Percentiles rank a stretch among this genome's conserved stretches.
These are phyloP conservation scores for Piscicola geometra DNA, from an alignment of 2,888 invertebrate species.

Conservation along the genomic window DNA sequence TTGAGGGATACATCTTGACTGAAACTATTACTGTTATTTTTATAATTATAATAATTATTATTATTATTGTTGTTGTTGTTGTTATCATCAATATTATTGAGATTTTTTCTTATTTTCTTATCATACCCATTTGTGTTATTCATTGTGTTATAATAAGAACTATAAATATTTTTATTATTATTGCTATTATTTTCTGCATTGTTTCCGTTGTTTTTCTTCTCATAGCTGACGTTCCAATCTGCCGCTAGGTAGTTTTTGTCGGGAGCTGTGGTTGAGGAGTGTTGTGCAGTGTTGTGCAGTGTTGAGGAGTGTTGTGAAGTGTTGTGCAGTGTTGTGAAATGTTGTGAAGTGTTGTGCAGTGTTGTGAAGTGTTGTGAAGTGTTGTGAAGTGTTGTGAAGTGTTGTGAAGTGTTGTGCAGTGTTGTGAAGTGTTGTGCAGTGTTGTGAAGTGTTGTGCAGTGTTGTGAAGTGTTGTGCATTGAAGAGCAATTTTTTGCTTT, in stretches of 20 bases:
- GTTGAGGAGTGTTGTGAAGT: neutral
- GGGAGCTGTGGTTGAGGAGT: too few relatives aligned
- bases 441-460: too few relatives aligned
- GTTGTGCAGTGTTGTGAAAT: neutral
- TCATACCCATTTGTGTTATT: neutral
- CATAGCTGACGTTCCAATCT: conserved; percentile 7
- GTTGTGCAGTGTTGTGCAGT: neutral
- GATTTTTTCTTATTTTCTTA: neutral
- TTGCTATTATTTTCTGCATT: neutral
- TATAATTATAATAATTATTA: too few relatives aligned
- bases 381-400: too few relatives aligned
- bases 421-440: too few relatives aligned
- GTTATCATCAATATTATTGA: neutral
- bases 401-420: too few relatives aligned
- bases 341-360: conserved; percentile 3
- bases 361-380: too few relatives aligned
- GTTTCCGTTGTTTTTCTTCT: neutral
- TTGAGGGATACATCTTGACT: too few relatives aligned
- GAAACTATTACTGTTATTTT: too few relatives aligned
- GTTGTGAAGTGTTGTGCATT: too few relatives aligned
- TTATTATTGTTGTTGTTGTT: neutral
- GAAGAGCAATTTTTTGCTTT: too few relatives aligned
- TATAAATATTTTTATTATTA: neutral
- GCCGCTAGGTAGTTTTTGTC: conserved; percentile 16
- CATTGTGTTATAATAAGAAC: neutral